These are phyloP conservation scores for Naja naja DNA, from an alignment of 2,113 vertebrate genomes.

Conservation along the genomic window DNA sequence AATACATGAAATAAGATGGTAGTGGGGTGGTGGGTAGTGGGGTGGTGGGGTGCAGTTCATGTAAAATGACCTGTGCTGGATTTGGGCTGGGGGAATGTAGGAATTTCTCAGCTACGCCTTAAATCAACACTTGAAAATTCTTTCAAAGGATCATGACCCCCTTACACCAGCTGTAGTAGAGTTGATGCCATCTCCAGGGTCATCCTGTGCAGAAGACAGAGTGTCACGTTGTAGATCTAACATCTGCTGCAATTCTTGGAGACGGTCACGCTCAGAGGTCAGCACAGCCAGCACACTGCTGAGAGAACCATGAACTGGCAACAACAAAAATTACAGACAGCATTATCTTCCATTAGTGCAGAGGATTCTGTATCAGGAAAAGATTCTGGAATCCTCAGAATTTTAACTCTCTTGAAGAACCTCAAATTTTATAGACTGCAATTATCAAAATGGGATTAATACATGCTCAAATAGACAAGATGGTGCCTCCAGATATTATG, in stretches of 20 bases:
- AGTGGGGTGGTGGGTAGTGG: not conserved
- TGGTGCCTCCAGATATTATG: not conserved
- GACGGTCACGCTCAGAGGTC: constrained; percentile 56
- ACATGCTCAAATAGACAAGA: not conserved
- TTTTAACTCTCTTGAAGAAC: not conserved
- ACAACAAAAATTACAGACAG: not conserved
- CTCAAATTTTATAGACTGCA: not conserved
- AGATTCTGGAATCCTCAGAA: not conserved
- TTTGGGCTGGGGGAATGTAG: not conserved
- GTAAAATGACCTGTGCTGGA: not conserved
- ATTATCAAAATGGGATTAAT: not conserved
- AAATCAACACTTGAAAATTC: accelerated
- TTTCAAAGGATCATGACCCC: accelerated
- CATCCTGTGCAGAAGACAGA: not conserved
- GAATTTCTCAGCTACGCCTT: not conserved
- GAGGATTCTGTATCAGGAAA: not conserved
- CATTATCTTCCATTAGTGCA: not conserved
- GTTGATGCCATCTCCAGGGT: not conserved
- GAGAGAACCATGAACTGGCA: constrained; percentile 70
- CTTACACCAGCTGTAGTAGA: constrained; percentile 25
- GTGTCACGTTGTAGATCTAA: constrained; percentile 41
- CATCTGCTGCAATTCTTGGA: constrained; percentile 56
- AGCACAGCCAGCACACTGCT: constrained; percentile 66
- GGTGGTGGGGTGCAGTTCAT: not conserved
- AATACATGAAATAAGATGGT: not conserved